Conservation (phyloP, 1,140 invertebrate species). For the Oryctes rhinoceros region DNA sequence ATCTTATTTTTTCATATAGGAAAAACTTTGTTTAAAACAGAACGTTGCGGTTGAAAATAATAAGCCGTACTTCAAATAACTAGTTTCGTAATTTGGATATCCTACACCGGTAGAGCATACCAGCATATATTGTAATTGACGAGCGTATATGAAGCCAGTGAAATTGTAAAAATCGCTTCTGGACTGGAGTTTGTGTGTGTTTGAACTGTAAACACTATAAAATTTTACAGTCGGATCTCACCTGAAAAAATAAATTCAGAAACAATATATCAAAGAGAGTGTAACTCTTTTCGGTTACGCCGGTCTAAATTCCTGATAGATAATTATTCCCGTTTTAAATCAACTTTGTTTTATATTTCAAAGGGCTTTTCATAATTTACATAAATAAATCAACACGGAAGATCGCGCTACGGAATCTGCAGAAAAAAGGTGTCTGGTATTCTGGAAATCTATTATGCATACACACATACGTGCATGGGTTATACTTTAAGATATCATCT, state of each 20-base stretch:
- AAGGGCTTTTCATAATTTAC: slow-evolving; percentile 15
- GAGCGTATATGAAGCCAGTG: slow-evolving; percentile 11
- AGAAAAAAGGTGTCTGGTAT: slow-evolving; percentile 18
- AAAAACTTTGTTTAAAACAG: slow-evolving; percentile 35
- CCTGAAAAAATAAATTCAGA: slow-evolving; percentile 36
- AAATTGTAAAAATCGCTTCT: slow-evolving; percentile 37
- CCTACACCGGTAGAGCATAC: slow-evolving; percentile 13
- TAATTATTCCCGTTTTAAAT: slow-evolving; percentile 31
- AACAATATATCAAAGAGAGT: slow-evolving; percentile 33
- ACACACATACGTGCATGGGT: background rate
- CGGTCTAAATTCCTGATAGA: slow-evolving; percentile 29
- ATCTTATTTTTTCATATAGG: slow-evolving; percentile 22
- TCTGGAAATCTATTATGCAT: background rate
- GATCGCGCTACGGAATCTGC: slow-evolving; percentile 19
- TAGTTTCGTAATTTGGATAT: slow-evolving; percentile 37
- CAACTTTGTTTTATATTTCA: slow-evolving; percentile 38
- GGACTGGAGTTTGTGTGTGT: background rate
- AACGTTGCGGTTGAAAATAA: slow-evolving; percentile 35
- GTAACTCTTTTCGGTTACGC: slow-evolving; percentile 19
- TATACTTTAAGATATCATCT: background rate
- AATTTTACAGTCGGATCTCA: slow-evolving; percentile 37
- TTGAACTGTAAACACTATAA: slow-evolving; percentile 36
- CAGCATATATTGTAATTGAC: slow-evolving; percentile 30
- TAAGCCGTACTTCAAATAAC: slow-evolving; percentile 34
- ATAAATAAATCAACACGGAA: slow-evolving; percentile 34